Base-by-base conservation (phyloP, 2,113 vertebrate genomes). In the Sardina pilchardus region DNA sequence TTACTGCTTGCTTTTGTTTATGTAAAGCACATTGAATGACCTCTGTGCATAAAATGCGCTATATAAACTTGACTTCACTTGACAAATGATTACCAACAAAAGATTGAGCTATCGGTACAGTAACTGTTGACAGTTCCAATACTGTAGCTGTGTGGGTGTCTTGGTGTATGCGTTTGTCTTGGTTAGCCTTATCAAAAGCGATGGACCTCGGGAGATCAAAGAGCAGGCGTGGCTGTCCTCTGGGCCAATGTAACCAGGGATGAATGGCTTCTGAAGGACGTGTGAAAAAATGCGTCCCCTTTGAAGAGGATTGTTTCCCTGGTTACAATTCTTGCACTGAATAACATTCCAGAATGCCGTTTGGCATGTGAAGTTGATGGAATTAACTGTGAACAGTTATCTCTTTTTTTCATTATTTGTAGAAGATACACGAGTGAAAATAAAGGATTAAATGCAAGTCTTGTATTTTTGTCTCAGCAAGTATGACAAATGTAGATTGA, bases 201-300 rank as follows among this genome's bases (percentile, higher is more conserved):
- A 91, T 89, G 85, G 89, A 92, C 89, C 87, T 89, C 87, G 85
- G 50, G 44, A 91, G 93, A 95, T 94, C 93, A 95, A 94, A 94
- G 93, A 85, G 86, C 85, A 87, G 85, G 84, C 91, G 85, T 88
- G 89, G 88, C 92, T 90, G 84, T 56, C 89, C 91, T 89, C 87
- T 39, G 91, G 90, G 87, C 63, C 88, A 89, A 89, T 93, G 84
- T 88, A 88, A 90, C 91, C 87, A 87, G 82, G 85, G 84, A 91
- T 92, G 88, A 3, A 59, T 86, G 83, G 87, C 42, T 92, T 92
- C 92, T 89, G 88, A 93, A 91, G 89, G 89, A 89, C 91, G 88
- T 88, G 90, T 90, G 92, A 93, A 91, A 91, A 89, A 91, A 87
- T 87, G 80, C 85, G 48, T 85, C 85, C 88, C 90, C 92, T 94